These are phyloP conservation scores for Galago senegalensis DNA, from an alignment of 2,797 vertebrate species.

Conservation along the genomic window DNA sequence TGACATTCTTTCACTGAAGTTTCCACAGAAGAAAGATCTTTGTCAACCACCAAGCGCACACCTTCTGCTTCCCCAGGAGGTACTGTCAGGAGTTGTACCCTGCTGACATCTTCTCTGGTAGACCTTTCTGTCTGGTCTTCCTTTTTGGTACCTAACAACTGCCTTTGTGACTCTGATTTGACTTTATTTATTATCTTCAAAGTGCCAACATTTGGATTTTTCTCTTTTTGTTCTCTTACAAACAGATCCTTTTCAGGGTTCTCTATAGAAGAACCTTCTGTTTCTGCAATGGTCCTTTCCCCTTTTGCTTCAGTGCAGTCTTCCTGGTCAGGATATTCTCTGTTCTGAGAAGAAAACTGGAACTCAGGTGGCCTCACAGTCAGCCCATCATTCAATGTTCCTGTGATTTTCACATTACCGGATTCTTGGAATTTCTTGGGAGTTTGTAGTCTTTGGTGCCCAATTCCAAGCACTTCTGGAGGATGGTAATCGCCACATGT, in stretches of 20 bases:
- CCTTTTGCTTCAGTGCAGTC: slow-evolving; percentile 65
- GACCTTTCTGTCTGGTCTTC: slow-evolving; percentile 40
- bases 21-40: slow-evolving; percentile 33
- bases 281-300: slow-evolving; percentile 62
- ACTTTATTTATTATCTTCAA: not conserved
- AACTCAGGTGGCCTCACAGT: slow-evolving; percentile 67
- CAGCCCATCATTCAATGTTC: slow-evolving; percentile 14
- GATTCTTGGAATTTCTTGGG: slow-evolving; percentile 71
- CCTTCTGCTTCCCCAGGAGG: slow-evolving; percentile 68
- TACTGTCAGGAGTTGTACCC: not conserved
- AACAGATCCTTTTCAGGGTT: slow-evolving; percentile 34
- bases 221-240: slow-evolving; percentile 60
- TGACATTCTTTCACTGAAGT: slow-evolving; percentile 44
- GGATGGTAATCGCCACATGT: slow-evolving; percentile 34
- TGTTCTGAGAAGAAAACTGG: slow-evolving; percentile 62
- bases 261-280: slow-evolving; percentile 29
- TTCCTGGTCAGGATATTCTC: not conserved
- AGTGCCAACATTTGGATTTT: not conserved
- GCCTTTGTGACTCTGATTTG: slow-evolving; percentile 69
- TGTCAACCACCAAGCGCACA: not conserved
- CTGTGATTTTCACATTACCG: not conserved
- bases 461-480: slow-evolving; percentile 58
- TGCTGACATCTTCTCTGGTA: slow-evolving; percentile 9
- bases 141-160: slow-evolving; percentile 24
- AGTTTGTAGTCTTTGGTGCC: slow-evolving; percentile 24